phyloP scores from a whole-genome alignment of 2,888 invertebrate genomes.

The Nephrotoma appendiculata region DNA sequence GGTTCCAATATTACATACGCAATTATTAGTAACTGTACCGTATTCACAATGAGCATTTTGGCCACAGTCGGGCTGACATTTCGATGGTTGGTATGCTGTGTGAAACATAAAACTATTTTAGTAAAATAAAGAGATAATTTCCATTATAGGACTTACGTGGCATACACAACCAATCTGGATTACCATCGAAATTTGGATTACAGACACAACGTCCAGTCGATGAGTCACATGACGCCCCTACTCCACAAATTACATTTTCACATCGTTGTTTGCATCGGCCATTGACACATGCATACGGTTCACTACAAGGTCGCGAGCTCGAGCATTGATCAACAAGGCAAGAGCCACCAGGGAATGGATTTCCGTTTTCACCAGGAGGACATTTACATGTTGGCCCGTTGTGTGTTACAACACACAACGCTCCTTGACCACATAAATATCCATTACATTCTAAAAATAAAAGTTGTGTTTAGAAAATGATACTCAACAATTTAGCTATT shows the following conservation, averaged over 20 bases:
- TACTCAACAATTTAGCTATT: neutral
- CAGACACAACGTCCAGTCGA: conserved; percentile 72
- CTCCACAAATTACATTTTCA: conserved; percentile 72
- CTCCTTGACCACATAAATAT: conserved; percentile 66
- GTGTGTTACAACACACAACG: conserved; percentile 71
- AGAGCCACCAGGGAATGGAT: conserved; percentile 81
- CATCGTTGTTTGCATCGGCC: conserved; percentile 82
- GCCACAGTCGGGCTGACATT: conserved; percentile 67
- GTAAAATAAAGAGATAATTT: conserved; percentile 7
- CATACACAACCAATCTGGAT: conserved; percentile 79
- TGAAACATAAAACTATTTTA: conserved; percentile 19
- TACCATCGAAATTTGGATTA: conserved; percentile 74
- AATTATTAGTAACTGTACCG: conserved; percentile 50
- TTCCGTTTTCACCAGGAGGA: conserved; percentile 70
- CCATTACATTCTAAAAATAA: conserved; percentile 22
- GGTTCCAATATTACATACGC: conserved; percentile 71
- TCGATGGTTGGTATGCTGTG: conserved; percentile 60
- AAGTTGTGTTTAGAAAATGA: neutral
- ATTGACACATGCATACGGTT: conserved; percentile 68
- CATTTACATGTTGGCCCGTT: conserved; percentile 81
- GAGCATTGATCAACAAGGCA: conserved; percentile 75
- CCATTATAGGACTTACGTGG: conserved; percentile 54
- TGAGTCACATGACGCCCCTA: conserved; percentile 74
- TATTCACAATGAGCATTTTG: conserved; percentile 79
- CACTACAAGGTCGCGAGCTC: conserved; percentile 56